Conservation (phyloP, 2,888 invertebrate genomes). For the Eledone cirrhosa region DNA sequence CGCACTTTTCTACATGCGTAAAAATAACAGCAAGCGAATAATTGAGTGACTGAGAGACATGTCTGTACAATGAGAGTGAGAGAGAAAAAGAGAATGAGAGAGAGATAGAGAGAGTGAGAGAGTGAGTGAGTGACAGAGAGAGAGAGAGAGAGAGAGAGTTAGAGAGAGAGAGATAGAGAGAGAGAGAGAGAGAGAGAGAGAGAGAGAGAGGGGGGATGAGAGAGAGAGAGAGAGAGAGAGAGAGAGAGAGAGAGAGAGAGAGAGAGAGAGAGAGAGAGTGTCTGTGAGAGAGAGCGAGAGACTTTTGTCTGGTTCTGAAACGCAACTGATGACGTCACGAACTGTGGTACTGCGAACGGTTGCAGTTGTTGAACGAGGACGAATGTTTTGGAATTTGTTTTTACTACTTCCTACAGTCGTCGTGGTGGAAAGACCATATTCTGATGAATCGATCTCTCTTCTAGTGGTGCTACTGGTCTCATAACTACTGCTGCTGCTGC, state of each 20-base stretch:
- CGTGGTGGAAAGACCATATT: too few relatives aligned
- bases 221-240: neutral
- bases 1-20: too few relatives aligned
- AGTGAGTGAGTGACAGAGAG: too few relatives aligned
- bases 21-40: neutral
- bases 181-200: neutral
- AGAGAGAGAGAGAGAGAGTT: too few relatives aligned
- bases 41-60: neutral
- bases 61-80: neutral
- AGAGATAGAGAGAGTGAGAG: neutral
- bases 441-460: too few relatives aligned
- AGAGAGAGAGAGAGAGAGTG: neutral
- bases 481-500: too few relatives aligned
- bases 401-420: too few relatives aligned
- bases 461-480: too few relatives aligned
- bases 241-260: neutral
- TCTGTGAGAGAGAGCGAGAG: neutral
- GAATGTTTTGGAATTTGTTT: too few relatives aligned
- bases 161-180: too few relatives aligned
- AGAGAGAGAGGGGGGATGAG: neutral
- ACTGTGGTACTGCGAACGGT: too few relatives aligned
- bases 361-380: too few relatives aligned
- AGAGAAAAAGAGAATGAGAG: neutral
- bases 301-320: neutral
- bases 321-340: neutral